These are phyloP conservation scores for Oncorhynchus kisutch DNA, from an alignment of 2,113 vertebrate genomes.

Conservation along the genomic window DNA sequence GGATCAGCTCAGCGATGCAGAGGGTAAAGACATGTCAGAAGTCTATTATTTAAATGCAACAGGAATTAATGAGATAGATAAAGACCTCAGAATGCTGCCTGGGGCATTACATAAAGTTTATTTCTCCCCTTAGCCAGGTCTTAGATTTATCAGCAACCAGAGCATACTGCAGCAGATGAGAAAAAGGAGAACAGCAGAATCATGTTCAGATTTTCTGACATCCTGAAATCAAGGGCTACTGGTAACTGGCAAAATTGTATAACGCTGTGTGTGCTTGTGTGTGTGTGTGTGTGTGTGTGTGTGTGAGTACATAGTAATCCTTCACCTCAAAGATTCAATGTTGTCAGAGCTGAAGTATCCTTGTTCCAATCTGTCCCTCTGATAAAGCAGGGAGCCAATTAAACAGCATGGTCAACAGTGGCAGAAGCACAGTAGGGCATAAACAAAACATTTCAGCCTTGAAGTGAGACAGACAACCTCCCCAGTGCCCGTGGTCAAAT, in stretches of 20 bases:
- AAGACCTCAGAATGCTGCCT: conserved; percentile 22
- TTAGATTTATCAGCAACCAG: conserved; percentile 25
- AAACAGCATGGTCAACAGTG: neutral
- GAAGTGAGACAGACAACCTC: neutral
- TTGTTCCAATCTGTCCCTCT: neutral
- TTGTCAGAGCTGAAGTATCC: conserved; percentile 16
- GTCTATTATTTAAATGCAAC: conserved; percentile 4
- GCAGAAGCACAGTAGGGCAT: neutral
- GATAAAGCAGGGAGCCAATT: neutral
- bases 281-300: neutral
- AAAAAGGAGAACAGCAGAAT: conserved; percentile 5
- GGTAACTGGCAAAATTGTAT: no score
- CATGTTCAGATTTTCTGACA: neutral
- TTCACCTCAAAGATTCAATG: conserved; percentile 11
- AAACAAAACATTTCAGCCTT: neutral
- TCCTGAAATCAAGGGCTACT: no score
- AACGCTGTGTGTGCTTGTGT: neutral
- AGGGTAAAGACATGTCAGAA: neutral
- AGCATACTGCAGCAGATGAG: conserved; percentile 26
- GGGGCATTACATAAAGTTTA: conserved; percentile 24
- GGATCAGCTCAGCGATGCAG: neutral
- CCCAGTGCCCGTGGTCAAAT: neutral
- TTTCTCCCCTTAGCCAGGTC: conserved; percentile 26
- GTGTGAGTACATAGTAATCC: neutral
- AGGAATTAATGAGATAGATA: conserved; percentile 29